A percentile compares a stretch with the other conserved stretches of the same genome.
These are phyloP conservation scores for Pseudochromis fuscus DNA, from an alignment of 2,797 vertebrate species.

Conservation along the genomic window DNA sequence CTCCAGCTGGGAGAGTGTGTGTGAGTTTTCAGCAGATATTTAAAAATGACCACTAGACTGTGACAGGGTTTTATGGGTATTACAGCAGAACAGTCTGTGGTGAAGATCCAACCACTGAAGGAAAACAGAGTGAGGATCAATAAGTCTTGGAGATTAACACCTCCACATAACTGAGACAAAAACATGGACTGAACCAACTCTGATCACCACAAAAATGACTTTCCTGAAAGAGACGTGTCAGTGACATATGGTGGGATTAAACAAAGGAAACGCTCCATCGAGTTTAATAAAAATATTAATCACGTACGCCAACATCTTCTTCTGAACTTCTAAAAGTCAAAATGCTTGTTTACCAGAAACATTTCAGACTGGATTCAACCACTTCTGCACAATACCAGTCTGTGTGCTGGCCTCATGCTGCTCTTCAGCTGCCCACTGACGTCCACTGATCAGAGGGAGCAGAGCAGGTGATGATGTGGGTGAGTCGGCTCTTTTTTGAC, in stretches of 20 bases:
- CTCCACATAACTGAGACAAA: no score
- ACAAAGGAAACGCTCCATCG: no score
- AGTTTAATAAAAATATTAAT: no score
- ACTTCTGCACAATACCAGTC: constrained; percentile 16
- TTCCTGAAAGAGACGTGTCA: no score
- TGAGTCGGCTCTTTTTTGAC: neutral
- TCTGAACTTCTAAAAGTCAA: no score
- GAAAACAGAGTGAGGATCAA: constrained; percentile 41
- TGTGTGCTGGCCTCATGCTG: constrained; percentile 34
- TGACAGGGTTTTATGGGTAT: neutral
- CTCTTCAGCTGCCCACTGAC: neutral
- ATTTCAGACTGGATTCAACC: neutral
- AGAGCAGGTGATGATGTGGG: constrained; percentile 61
- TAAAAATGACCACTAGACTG: neutral
- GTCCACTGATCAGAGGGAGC: constrained; percentile 27
- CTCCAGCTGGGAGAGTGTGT: neutral
- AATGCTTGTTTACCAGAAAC: neutral
- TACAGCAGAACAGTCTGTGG: constrained; percentile 22
- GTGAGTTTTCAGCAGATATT: neutral
- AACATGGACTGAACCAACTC: no score
- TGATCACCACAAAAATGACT: no score
- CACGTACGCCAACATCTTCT: neutral
- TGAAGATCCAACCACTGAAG: no score
- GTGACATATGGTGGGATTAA: no score
- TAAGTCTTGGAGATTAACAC: constrained; percentile 32